Evolutionary conservation across 1,140 invertebrate genomes (phyloP), one percentile per base, ranked within the genome.

Genomic region (Drosophila aff.): DNA sequence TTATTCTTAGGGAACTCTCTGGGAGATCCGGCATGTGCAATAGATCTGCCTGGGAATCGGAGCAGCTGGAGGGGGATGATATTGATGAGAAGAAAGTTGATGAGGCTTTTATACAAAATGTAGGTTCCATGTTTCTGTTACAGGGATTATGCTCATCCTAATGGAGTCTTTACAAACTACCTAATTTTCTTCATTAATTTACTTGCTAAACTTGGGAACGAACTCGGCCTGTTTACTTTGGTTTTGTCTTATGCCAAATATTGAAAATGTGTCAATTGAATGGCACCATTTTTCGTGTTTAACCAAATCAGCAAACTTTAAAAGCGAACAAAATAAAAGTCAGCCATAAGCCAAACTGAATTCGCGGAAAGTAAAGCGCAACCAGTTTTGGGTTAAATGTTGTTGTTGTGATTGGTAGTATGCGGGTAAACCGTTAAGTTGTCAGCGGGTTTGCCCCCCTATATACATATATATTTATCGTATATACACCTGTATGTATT

Each of bases 201-300:
- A 43, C 31, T 61, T 7, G n/a, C 43, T 21, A 2, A 4, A 43
- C 9, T 11, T 18, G 5, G 38, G 13, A 26, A 13, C 8, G 16
- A 31, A n/a, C 16, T 15, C 18, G 5, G 43, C 2, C 21, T 6
- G 41, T n/a, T 44, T 66, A 3, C 18, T 38, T 47, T 28, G 26
- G 3, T 2, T 23, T 68, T 50, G 62, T 41, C 44, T 47, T 47
- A 43, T 21, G 13, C 28, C 28, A 46, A 67, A 43, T 52, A 43
- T 66, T 55, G 76, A 41, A 83, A 84, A 61, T 83, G 81, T 84
- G 77, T 84, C 81, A 84, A 81, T 84, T 84, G 73, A 79, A 60
- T 85, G 82, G 65, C 82, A 85, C 79, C 62, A 75, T 79, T 85
- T 71, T 64, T 81, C 50, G 59, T 55, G 69, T 80, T 83, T 76